phyloP scores from a whole-genome alignment of 2,797 vertebrate species.

The Pseudocheirus occidentalis region DNA sequence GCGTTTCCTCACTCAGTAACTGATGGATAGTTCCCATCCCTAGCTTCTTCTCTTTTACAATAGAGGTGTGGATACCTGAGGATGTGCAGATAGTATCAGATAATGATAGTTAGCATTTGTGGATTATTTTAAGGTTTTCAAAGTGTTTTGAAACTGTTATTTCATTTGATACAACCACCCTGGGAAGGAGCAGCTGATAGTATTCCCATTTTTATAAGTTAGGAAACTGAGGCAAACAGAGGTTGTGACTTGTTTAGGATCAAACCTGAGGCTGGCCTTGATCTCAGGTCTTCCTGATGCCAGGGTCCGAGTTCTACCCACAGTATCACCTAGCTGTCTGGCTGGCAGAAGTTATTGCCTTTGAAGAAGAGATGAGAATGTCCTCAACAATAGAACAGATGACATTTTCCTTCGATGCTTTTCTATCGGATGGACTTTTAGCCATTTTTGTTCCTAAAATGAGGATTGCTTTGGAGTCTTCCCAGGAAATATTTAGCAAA shows the following conservation, averaged over 20 bases:
- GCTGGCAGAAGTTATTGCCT: neutral
- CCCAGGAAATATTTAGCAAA: neutral
- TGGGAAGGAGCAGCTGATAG: neutral
- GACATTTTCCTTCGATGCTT: neutral
- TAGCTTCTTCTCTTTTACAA: neutral
- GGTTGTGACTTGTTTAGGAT: neutral
- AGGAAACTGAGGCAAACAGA: neutral
- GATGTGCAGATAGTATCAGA: neutral
- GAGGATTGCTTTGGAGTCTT: neutral
- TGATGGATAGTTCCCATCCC: neutral
- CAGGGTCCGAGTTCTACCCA: neutral
- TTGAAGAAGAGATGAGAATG: neutral
- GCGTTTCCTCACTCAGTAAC: neutral
- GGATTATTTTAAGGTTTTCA: neutral
- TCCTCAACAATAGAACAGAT: neutral
- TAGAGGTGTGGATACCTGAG: neutral
- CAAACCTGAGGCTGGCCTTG: neutral
- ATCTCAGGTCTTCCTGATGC: neutral
- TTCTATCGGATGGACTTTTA: neutral
- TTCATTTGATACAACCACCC: neutral
- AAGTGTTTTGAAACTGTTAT: neutral
- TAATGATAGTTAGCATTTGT: neutral
- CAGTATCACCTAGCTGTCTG: neutral
- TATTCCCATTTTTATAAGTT: neutral
- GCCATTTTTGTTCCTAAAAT: neutral